These are phyloP conservation scores for Leucophenga varia DNA, from an alignment of 1,140 invertebrate species.

Conservation along the genomic window DNA sequence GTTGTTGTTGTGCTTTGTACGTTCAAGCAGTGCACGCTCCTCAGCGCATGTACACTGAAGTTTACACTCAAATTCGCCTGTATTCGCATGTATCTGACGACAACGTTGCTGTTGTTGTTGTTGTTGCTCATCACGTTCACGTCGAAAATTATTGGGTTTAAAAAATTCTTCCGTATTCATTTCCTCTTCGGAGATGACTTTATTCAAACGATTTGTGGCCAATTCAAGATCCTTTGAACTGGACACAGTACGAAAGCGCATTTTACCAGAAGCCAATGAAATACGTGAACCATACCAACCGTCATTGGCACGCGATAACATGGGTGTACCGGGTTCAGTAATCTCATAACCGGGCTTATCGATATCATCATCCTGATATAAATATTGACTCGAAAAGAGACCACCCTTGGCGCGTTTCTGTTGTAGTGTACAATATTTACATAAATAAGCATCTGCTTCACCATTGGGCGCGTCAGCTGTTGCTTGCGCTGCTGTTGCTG, in stretches of 20 bases:
- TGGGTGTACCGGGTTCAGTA: conserved; percentile 64
- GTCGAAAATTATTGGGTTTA: conserved; percentile 43
- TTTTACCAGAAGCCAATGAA: conserved; percentile 34
- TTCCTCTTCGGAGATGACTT: conserved; percentile 35
- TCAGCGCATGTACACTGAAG: conserved; percentile 35
- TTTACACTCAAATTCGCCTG: conserved; percentile 12
- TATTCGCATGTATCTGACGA: background rate
- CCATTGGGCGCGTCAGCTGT: too few relatives aligned
- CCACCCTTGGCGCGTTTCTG: conserved; percentile 52
- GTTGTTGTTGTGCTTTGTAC: conserved; percentile 1
- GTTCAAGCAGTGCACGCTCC: conserved; percentile 20
- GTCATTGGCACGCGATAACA: conserved; percentile 67
- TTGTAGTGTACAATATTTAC: conserved; percentile 42
- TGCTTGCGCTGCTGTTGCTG: conserved; percentile 6
- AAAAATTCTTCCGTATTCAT: conserved; percentile 33
- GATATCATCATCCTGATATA: conserved; percentile 67
- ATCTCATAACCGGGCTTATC: conserved; percentile 66
- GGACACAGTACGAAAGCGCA: conserved; percentile 43
- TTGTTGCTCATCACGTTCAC: too few relatives aligned
- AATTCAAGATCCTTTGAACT: conserved; percentile 46
- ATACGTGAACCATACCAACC: conserved; percentile 62
- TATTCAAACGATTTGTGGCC: conserved; percentile 25
- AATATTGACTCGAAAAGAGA: conserved; percentile 66
- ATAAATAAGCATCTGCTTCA: conserved; percentile 22
- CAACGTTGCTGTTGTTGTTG: too few relatives aligned